Evolutionary conservation across 2,113 vertebrate species (phyloP).

Genomic region (Phalacrocorax carbo): DNA sequence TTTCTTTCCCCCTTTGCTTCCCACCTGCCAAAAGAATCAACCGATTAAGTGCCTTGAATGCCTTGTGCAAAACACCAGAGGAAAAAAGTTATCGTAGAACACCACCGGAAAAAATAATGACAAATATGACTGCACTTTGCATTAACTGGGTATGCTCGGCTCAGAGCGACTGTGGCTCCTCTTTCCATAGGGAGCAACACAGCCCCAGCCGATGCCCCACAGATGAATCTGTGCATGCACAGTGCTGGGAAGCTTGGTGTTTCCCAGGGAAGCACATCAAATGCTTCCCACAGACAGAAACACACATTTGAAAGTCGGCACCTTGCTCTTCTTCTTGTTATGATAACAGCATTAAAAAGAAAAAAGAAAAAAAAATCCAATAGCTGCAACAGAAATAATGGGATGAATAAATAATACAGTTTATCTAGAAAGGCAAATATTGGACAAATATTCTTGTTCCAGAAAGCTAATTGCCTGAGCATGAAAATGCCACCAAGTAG

Average conservation of each 20-base stretch:
- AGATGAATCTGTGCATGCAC: neutral
- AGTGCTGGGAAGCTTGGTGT: neutral
- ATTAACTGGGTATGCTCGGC: neutral
- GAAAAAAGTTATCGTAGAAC: constrained; percentile 48
- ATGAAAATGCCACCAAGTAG: constrained; percentile 19
- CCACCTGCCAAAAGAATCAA: constrained; percentile 39
- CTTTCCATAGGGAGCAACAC: neutral
- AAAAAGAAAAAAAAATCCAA: neutral
- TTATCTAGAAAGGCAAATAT: constrained; percentile 22
- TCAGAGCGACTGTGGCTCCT: neutral
- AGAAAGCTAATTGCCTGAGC: constrained; percentile 23
- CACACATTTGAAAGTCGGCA: neutral
- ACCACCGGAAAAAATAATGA: neutral
- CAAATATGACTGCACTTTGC: neutral
- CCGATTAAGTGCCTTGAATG: constrained; percentile 4
- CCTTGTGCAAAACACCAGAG: neutral
- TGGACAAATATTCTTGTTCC: constrained; percentile 21
- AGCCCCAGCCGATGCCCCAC: neutral
- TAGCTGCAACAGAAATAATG: neutral
- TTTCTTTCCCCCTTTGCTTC: constrained; percentile 16
- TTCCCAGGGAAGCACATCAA: neutral
- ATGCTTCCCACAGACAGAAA: neutral
- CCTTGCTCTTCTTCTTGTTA: neutral
- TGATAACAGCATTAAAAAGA: neutral
- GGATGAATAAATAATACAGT: constrained; percentile 34